A percentile compares a stretch with the other conserved stretches of the same genome.
Evolutionary conservation across 1,140 invertebrate genomes (phyloP).

Genomic region (Teleopsis dalmanni): DNA sequence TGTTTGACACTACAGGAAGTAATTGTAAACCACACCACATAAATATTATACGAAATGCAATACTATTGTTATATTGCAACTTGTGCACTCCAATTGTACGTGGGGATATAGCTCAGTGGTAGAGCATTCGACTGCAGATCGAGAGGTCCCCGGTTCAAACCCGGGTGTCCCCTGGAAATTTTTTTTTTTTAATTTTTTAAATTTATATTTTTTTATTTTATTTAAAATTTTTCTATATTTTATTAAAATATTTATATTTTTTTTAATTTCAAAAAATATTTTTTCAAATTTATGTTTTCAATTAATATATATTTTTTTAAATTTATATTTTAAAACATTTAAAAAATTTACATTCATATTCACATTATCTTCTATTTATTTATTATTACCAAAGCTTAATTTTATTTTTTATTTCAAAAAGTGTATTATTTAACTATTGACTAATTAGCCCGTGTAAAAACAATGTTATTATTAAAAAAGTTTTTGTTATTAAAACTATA

Average conservation of each 20-base stretch:
- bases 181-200: background rate
- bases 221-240: background rate
- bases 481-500: too few species aligned
- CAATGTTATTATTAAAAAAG: too few species aligned
- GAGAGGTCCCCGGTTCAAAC: conserved; percentile 92
- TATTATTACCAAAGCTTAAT: too few species aligned
- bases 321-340: background rate
- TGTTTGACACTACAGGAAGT: too few species aligned
- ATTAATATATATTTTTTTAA: background rate
- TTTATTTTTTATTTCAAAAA: too few species aligned
- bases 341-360: background rate
- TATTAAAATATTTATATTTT: background rate
- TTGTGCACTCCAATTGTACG: too few species aligned
- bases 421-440: too few species aligned
- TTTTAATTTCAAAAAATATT: background rate
- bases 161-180: conserved; percentile 69
- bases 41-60: too few species aligned
- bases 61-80: too few species aligned
- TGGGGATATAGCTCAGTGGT: conserved; percentile 87
- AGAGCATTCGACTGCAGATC: conserved; percentile 92
- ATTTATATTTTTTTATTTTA: background rate
- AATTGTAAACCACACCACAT: too few species aligned
- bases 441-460: too few species aligned
- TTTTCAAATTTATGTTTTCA: background rate
- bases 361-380: background rate